These are phyloP conservation scores for Larimichthys polyactis DNA, from an alignment of 2,113 vertebrate species.

Conservation along the genomic window DNA sequence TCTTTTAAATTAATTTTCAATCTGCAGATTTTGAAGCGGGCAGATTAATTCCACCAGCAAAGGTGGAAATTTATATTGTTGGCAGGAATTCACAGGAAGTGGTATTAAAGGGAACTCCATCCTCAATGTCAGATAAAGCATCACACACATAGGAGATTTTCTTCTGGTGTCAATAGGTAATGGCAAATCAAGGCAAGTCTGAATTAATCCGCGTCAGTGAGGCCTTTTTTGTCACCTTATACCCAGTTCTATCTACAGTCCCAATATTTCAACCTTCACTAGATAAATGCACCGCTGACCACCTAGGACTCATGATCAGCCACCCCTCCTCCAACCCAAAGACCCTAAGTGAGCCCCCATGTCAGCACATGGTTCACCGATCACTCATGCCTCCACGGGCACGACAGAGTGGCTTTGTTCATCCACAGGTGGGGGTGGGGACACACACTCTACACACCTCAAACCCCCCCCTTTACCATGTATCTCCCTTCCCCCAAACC, in stretches of 20 bases:
- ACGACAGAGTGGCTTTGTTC: slow-evolving; percentile 72
- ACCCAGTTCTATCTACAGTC: background rate
- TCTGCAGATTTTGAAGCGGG: slow-evolving; percentile 8
- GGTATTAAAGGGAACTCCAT: slow-evolving; percentile 46
- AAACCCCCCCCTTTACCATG: slow-evolving; percentile 19
- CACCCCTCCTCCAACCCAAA: slow-evolving; percentile 38
- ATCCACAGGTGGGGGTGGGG: slow-evolving; percentile 72
- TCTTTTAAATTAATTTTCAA: slow-evolving; percentile 18
- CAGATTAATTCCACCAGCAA: slow-evolving; percentile 7
- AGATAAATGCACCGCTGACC: slow-evolving; percentile 7
- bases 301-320: slow-evolving; percentile 13
- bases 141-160: slow-evolving; percentile 27
- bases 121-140: slow-evolving; percentile 35
- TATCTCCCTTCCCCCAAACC: slow-evolving; percentile 19
- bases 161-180: slow-evolving; percentile 32
- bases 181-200: slow-evolving; percentile 17
- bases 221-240: slow-evolving; percentile 12
- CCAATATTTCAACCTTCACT: slow-evolving; percentile 16
- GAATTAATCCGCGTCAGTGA: slow-evolving; percentile 27
- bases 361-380: slow-evolving; percentile 54
- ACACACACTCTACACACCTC: slow-evolving; percentile 38
- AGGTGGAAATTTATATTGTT: slow-evolving; percentile 17
- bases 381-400: slow-evolving; percentile 52
- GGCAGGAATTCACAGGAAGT: slow-evolving; percentile 26
- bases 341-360: slow-evolving; percentile 42